Conservation (phyloP, 2,888 invertebrate genomes). For the Piscicola geometra region DNA sequence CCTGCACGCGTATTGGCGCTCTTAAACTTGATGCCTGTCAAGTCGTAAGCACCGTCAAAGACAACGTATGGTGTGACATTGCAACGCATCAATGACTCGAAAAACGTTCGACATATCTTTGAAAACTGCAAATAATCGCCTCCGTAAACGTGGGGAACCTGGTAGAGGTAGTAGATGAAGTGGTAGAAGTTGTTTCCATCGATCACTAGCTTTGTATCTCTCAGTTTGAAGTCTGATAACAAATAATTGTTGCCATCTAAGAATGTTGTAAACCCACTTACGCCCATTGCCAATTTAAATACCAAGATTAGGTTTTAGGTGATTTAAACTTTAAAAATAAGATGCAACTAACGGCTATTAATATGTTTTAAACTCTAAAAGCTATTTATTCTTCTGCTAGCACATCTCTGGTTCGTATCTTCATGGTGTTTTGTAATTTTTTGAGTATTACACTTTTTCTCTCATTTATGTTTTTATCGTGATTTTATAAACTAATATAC, state of each 20-base stretch:
- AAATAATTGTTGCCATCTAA: conserved; percentile 50
- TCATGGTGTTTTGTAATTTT: conserved; percentile 1
- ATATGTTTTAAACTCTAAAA: background rate
- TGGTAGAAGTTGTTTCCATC: conserved; percentile 55
- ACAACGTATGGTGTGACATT: conserved; percentile 51
- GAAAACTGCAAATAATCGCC: conserved; percentile 53
- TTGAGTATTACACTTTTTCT: background rate
- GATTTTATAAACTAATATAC: no score
- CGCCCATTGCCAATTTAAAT: conserved; percentile 80
- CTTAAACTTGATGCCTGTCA: conserved; percentile 50
- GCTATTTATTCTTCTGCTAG: background rate
- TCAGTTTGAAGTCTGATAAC: conserved; percentile 55
- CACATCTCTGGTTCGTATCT: background rate
- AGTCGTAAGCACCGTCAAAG: conserved; percentile 54
- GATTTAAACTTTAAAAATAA: background rate
- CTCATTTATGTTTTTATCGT: no score
- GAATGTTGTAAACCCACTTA: conserved; percentile 73
- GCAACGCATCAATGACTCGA: conserved; percentile 47
- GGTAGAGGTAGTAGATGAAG: conserved; percentile 49
- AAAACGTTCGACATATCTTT: conserved; percentile 46
- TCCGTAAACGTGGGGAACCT: conserved; percentile 49
- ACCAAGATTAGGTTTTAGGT: background rate
- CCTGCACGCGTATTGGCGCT: conserved; percentile 48
- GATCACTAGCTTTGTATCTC: conserved; percentile 50
- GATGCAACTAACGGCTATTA: background rate